Percentiles rank a stretch among this genome's conserved stretches.
Conservation (phyloP, 1,140 invertebrate species). For the Stegodyphus mimosarum region DNA sequence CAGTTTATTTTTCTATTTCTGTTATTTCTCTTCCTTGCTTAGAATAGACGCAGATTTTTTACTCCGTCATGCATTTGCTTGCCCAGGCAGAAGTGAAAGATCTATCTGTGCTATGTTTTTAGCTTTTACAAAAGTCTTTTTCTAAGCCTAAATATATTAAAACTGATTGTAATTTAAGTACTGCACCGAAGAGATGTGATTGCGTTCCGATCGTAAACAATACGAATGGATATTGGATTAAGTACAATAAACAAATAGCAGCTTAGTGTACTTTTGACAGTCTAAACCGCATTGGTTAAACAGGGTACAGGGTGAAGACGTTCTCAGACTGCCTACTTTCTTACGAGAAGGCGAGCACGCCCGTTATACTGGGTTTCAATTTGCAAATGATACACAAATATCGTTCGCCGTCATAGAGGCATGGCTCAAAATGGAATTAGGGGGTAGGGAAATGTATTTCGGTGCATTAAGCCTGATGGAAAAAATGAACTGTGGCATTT, state of each 20-base stretch:
- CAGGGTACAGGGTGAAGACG: neutral
- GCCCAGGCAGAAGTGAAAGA: constrained; percentile 5
- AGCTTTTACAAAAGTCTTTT: neutral
- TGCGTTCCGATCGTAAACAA: neutral
- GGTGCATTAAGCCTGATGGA: neutral
- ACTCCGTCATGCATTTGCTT: constrained; percentile 11
- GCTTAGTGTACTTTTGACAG: neutral
- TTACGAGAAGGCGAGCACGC: constrained; percentile 12
- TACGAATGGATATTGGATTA: neutral
- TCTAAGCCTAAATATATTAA: neutral
- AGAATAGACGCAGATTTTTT: constrained; percentile 41
- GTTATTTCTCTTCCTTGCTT: constrained; percentile 3
- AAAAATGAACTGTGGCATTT: neutral
- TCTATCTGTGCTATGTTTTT: neutral
- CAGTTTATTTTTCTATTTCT: neutral
- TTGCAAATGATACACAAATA: constrained; percentile 17
- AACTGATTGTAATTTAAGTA: neutral
- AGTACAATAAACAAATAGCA: too few relatives aligned
- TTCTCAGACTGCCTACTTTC: neutral
- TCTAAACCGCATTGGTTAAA: neutral
- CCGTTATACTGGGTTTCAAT: constrained; percentile 12
- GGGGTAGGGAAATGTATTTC: neutral
- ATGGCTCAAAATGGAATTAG: constrained; percentile 13
- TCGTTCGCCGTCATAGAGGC: constrained; percentile 8
- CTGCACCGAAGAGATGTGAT: neutral